phyloP scores from a whole-genome alignment of 2,797 vertebrate genomes.

The Smutsia temminckii region DNA sequence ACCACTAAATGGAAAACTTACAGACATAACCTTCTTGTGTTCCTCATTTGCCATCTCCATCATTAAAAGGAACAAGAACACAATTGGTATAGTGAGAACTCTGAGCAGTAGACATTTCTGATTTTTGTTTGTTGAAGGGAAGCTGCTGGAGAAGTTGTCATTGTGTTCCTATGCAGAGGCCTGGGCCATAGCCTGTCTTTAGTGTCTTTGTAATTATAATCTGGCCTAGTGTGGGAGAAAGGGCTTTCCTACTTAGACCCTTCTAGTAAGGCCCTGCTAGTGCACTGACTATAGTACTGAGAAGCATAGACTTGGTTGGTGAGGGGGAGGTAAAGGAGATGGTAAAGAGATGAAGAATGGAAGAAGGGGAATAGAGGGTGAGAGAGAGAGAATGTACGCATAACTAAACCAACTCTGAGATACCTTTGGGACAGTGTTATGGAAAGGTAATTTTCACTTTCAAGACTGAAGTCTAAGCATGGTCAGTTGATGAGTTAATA shows the following conservation, averaged over 20 bases:
- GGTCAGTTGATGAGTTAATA: not conserved
- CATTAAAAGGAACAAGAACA: slow-evolving; percentile 34
- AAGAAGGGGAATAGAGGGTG: not conserved
- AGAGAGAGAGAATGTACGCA: not conserved
- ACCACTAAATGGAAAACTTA: not conserved
- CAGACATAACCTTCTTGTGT: not conserved
- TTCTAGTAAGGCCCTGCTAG: not conserved
- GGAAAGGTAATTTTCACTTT: not conserved
- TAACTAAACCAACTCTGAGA: not conserved
- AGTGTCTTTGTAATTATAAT: not conserved
- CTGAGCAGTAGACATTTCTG: slow-evolving; percentile 13
- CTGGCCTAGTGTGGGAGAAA: not conserved
- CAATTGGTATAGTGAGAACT: not conserved
- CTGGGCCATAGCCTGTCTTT: not conserved
- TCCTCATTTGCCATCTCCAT: slow-evolving; percentile 7
- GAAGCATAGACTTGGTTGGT: not conserved
- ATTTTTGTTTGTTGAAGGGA: not conserved
- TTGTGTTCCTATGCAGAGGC: not conserved
- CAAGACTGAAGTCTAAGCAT: not conserved
- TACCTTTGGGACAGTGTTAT: not conserved
- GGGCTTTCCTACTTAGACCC: not conserved
- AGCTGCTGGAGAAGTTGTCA: not conserved
- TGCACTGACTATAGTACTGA: not conserved
- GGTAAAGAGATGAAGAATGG: not conserved
- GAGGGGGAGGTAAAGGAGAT: not conserved